Evolutionary conservation across 2,113 vertebrate genomes (phyloP).

Genomic region (Rhynchopsitta pachyrhyncha): DNA sequence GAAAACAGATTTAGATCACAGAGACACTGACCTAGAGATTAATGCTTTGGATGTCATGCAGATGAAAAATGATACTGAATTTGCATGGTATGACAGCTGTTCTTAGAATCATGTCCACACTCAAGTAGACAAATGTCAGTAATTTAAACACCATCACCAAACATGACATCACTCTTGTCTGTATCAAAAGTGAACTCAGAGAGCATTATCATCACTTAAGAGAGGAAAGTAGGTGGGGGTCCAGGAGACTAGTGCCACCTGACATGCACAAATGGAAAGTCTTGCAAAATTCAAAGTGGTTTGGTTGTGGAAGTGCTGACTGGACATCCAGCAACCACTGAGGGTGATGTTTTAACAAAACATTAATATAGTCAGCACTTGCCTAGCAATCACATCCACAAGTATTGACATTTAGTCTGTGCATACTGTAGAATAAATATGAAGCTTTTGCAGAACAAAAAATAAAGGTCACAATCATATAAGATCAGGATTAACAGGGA

Average conservation of each 20-base stretch:
- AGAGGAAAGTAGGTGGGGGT: not conserved
- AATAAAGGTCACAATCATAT: not conserved
- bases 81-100: not conserved
- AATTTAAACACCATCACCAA: not conserved
- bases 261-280: rapidly evolving
- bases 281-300: not conserved
- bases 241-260: not conserved
- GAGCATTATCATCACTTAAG: not conserved
- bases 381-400: not conserved
- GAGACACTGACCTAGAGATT: not conserved
- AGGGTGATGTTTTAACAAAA: not conserved
- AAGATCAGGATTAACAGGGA: not conserved
- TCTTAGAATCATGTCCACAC: not conserved
- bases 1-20: not conserved
- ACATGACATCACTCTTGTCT: not conserved
- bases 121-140: not conserved
- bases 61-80: not conserved
- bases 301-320: not conserved
- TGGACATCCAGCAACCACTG: not conserved
- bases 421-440: not conserved
- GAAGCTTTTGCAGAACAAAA: not conserved
- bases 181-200: not conserved
- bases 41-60: not conserved
- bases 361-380: not conserved
- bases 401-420: not conserved